These are phyloP conservation scores for Polietes domitor DNA, from an alignment of 2,888 invertebrate species.

Conservation along the genomic window DNA sequence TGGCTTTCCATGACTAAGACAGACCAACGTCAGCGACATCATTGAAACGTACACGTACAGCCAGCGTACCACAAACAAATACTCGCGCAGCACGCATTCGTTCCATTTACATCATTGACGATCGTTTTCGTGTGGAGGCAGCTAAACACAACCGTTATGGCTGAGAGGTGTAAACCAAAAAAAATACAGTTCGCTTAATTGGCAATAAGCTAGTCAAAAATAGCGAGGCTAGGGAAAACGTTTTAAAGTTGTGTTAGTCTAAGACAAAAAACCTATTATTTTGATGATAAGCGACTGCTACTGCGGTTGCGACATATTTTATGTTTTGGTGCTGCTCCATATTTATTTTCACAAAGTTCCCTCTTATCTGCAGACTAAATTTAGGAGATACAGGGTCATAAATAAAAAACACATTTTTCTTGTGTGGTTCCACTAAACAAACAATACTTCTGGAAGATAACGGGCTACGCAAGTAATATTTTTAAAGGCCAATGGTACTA, in stretches of 20 bases:
- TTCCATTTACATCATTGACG: constrained; percentile 6
- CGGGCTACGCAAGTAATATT: too few relatives aligned
- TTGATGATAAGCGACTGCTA: background rate
- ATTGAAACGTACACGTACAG: background rate
- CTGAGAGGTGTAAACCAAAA: background rate
- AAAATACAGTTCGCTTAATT: constrained; percentile 4
- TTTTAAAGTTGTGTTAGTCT: background rate
- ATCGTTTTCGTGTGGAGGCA: background rate
- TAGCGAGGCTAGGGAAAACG: background rate
- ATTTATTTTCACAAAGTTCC: background rate
- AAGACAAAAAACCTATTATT: background rate
- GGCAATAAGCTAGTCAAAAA: background rate
- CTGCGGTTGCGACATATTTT: background rate
- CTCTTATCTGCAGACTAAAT: background rate
- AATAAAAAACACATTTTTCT: background rate
- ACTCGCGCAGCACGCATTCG: constrained; percentile 4
- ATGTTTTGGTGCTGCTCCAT: background rate
- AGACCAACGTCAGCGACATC: background rate
- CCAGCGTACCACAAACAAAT: background rate
- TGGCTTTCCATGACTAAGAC: constrained; percentile 52
- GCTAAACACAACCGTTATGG: background rate
- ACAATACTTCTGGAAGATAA: too few relatives aligned
- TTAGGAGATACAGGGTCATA: background rate
- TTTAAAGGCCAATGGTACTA: too few relatives aligned
- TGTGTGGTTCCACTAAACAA: background rate